phyloP scores from a whole-genome alignment of 2,797 vertebrate species.

The Pitangus sulphuratus region DNA sequence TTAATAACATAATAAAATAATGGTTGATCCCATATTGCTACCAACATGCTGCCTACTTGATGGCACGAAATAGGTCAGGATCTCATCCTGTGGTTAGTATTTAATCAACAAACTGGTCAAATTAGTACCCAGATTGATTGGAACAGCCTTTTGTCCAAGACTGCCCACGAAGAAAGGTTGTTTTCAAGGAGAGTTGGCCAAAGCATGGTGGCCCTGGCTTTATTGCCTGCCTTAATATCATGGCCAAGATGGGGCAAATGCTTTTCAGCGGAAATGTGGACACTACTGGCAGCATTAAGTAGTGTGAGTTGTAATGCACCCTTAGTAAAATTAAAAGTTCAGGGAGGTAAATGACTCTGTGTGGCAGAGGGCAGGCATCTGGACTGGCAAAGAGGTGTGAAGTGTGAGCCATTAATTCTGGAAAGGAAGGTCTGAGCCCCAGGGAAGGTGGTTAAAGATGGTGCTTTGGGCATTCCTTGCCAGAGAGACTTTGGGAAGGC shows the following conservation, averaged over 20 bases:
- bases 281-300: background rate
- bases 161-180: background rate
- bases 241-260: fast-evolving
- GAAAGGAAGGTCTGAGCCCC: background rate
- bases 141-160: background rate
- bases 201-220: background rate
- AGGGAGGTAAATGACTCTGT: no score
- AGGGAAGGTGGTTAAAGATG: background rate
- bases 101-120: background rate
- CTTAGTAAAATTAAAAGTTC: background rate
- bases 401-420: background rate
- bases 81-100: background rate
- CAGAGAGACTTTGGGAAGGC: background rate
- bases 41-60: fast-evolving
- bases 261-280: background rate
- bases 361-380: background rate
- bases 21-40: fast-evolving
- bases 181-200: background rate
- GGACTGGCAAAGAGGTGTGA: background rate
- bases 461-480: background rate
- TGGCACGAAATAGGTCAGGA: background rate
- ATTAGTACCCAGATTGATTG: background rate
- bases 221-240: background rate
- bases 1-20: background rate
- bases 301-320: fast-evolving